Evolutionary conservation across 2,888 invertebrate species (phyloP).

Genomic region (Plebejus melissa): DNA sequence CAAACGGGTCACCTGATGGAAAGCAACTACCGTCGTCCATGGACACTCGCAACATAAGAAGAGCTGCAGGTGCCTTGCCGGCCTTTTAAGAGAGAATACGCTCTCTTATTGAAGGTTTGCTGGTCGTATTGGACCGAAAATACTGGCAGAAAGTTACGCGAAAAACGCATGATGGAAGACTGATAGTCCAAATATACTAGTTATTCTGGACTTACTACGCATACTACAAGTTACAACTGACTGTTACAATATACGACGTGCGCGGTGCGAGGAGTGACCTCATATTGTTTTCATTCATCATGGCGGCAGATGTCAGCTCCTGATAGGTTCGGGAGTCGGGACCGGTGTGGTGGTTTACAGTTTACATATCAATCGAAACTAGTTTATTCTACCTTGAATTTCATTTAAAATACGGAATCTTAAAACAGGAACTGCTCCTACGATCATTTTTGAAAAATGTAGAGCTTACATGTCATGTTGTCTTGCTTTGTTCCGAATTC

Average conservation of each 20-base stretch:
- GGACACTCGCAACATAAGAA: too few species aligned
- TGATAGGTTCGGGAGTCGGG: background rate
- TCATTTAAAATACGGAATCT: too few species aligned
- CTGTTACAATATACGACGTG: background rate
- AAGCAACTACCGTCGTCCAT: too few species aligned
- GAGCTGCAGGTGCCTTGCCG: too few species aligned
- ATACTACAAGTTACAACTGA: background rate
- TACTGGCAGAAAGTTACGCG: too few species aligned
- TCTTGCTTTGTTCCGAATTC: background rate
- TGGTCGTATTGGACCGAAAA: too few species aligned
- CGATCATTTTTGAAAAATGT: background rate
- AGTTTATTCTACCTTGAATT: background rate
- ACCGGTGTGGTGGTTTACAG: background rate
- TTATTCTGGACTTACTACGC: background rate
- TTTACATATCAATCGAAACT: background rate
- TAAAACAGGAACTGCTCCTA: too few species aligned
- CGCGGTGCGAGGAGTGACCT: background rate
- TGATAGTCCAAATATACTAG: background rate
- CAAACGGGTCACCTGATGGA: too few species aligned
- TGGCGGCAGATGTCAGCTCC: background rate
- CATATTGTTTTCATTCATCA: background rate
- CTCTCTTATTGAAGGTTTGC: too few species aligned
- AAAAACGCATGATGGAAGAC: too few species aligned
- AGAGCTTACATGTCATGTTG: background rate
- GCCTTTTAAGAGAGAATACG: too few species aligned